Evolutionary conservation across 2,797 vertebrate species (phyloP), one percentile per base, ranked within the genome.

Genomic region (Clamator glandarius): DNA sequence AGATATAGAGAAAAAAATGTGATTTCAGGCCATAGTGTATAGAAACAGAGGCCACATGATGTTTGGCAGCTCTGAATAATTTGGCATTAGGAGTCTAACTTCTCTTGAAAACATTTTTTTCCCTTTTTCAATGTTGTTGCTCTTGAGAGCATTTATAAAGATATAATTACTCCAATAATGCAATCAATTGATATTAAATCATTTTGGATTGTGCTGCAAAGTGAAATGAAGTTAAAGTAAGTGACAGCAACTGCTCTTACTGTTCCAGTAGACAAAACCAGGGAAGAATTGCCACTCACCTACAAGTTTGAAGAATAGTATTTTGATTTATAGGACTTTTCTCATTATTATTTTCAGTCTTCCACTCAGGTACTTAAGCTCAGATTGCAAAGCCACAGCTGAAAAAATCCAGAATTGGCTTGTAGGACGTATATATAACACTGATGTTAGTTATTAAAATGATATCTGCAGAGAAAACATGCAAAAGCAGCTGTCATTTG

Each of bases 1-100:
- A 87, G 57, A 46, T 96, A 93, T 96, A 89, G 90, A 21, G 96
- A 96, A 91, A 96, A 91, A 73, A 94, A 93, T 85, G 25, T 83
- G 75, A 83, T 82, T 86, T 97, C 74, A 84, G 80, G 72, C 31
- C 54, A 21, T 39, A 48, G 13, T 88, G 66, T 41, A 66, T 78
- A 88, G 87, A 88, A 87, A 92, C 69, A 79, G 8, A 68, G 90
- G 46, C 52, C 54, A 55, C 92, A 50, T 89, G 44, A 75, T 95
- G 11, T 77, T 93, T 93, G 35, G 57, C 51, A 96, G 19, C 21
- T 63, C 52, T 90, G 84, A 78, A 70, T 52, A 77, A 87, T 92
- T 91, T 95, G 41, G 58, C 66, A 92, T n/a, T 52, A 77, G 21
- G 44, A 66, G 28, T 59, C 17, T 68, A 41, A 75, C 54, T 78